phyloP scores from a whole-genome alignment of 2,113 vertebrate species.

The Danio rerio region GRCz12tu NC_133189.1:49221001-49221500 shows the following conservation, averaged over 20 bases:
- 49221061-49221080: constrained; percentile 25
- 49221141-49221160: constrained; percentile 9
- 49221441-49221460: no score
- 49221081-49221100: constrained; percentile 10
- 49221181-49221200: constrained; percentile 12
- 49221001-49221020: neutral
- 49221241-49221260: no score
- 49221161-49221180: constrained; percentile 3
- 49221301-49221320: no score
- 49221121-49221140: constrained; percentile 10
- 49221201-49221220: neutral
- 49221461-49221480: no score
- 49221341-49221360: no score
- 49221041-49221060: constrained; percentile 24
- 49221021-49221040: constrained; percentile 27
- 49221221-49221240: neutral
- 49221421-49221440: no score
- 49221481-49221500: no score
- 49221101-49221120: constrained; percentile 25
- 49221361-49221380: no score
- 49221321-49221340: no score
- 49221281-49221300: no score
- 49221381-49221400: no score
- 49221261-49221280: neutral
- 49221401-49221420: no score